Base-by-base conservation (phyloP, 2,797 vertebrate species). In the Oreochromis mossambicus region DNA sequence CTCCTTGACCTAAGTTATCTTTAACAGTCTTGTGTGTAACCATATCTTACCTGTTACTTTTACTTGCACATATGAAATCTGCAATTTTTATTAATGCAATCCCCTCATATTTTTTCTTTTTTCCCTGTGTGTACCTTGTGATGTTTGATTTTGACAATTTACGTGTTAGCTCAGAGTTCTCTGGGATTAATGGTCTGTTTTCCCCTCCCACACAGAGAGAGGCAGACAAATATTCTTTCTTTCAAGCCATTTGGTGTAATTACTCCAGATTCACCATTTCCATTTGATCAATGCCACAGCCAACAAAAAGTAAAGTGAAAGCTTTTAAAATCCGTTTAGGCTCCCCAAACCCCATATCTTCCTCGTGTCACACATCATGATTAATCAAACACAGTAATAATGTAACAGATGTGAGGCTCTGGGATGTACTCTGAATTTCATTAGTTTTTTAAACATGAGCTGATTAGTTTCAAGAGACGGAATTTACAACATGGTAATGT, bases 361-460 rank as follows among this genome's bases (percentile, higher is more conserved):
- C 50, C 29, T 55, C 77, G 79, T 81, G 36, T 80, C 80, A 73
- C 58, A 86, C 26, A 24, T 81, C 68, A 48, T 79, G 75, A 84
- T 86, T 76, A 85, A 78, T 80, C 24, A 17, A 85, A 83, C 10
- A 76, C 73, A 68, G 73, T 58, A 79, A 78, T 43, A 84, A 48
- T 32, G 75, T 32, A 21, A 80, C 80, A 91, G 75, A 89, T 80
- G 78, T 36, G 82, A 83, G 75, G 80, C 87, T 41, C 68, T 9
- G 14, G 76, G 77, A 83, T 52, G 24, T 52, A 63, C 56, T 77
- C 51, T 78, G 52, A 89, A 82, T 88, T 19, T 56, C 41, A 92
- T 83, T 32, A 32, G 68, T 88, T 85, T 87, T 88, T 82, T 81
- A 77, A 89, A 90, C 89, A 86, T 83, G 86, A 88, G 86, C 81